Evolutionary conservation across 2,888 invertebrate genomes (phyloP).

Genomic region (Euclidia mi): DNA sequence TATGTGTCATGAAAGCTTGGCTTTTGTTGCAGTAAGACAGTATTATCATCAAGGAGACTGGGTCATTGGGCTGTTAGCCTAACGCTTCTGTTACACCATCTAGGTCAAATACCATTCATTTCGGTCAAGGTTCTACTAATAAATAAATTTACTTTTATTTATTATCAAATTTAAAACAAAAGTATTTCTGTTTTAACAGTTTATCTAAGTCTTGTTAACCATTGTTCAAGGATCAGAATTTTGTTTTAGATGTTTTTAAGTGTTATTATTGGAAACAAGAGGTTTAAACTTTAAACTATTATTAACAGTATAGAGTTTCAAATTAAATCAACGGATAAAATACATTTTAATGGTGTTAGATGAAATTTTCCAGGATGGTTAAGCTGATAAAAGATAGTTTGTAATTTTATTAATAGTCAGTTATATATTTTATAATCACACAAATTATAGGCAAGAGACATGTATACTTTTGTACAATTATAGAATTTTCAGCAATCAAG

Average conservation of each 20-base stretch:
- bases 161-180: too few relatives aligned
- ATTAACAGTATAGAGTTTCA: not conserved
- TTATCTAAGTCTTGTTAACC: conserved; percentile 11
- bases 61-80: conserved; percentile 66
- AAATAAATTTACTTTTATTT: conserved; percentile 10
- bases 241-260: conserved; percentile 10
- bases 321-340: not conserved
- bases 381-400: too few relatives aligned
- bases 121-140: conserved; percentile 53
- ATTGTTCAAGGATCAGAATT: conserved; percentile 9
- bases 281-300: too few relatives aligned
- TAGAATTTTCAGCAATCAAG: too few relatives aligned
- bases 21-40: conserved; percentile 56
- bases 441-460: too few relatives aligned
- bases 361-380: too few relatives aligned
- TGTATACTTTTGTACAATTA: too few relatives aligned
- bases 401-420: too few relatives aligned
- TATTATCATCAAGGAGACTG: conserved; percentile 68
- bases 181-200: conserved; percentile 10
- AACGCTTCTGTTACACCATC: conserved; percentile 66
- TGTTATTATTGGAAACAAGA: not conserved
- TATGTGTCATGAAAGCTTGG: not conserved
- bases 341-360: not conserved
- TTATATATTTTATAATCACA: too few relatives aligned
- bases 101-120: conserved; percentile 55